Conservation (phyloP, 2,113 vertebrate genomes). For the Girardinichthys multiradiatus region DNA sequence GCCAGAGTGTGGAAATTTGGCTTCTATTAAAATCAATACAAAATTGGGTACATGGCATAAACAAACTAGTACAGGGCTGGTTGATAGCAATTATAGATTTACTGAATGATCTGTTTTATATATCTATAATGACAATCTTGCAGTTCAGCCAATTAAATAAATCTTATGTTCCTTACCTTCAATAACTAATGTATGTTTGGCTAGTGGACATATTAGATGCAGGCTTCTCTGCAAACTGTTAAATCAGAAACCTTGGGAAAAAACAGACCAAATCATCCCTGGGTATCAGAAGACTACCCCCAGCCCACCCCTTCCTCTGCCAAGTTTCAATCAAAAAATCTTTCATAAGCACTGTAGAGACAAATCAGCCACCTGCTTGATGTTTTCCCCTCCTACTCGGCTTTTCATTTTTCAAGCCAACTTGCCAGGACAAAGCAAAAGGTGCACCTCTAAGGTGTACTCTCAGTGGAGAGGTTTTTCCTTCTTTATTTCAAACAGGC, state of each 20-base stretch:
- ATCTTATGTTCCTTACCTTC: conserved; percentile 52
- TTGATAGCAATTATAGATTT: too few species aligned
- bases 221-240: background rate
- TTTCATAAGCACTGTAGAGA: conserved; percentile 84
- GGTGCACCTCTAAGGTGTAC: conserved; percentile 91
- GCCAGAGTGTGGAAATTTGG: too few species aligned
- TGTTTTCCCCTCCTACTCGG: conserved; percentile 87
- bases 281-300: conserved; percentile 73
- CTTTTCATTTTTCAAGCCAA: conserved; percentile 87
- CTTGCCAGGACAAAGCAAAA: conserved; percentile 86
- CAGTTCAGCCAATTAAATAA: background rate
- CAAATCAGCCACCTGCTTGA: conserved; percentile 85
- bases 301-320: conserved; percentile 25
- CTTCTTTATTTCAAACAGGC: conserved; percentile 81
- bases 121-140: background rate
- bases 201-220: conserved; percentile 35
- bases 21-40: too few species aligned
- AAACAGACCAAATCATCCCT: conserved; percentile 79
- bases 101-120: too few species aligned
- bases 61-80: too few species aligned
- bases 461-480: conserved; percentile 79
- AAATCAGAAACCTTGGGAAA: conserved; percentile 62
- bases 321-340: conserved; percentile 78
- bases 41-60: too few species aligned
- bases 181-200: conserved; percentile 58